A percentile compares a stretch with the other conserved stretches of the same genome.
phyloP scores from a whole-genome alignment of 2,797 vertebrate genomes.

The Neostethus bicornis region DNA sequence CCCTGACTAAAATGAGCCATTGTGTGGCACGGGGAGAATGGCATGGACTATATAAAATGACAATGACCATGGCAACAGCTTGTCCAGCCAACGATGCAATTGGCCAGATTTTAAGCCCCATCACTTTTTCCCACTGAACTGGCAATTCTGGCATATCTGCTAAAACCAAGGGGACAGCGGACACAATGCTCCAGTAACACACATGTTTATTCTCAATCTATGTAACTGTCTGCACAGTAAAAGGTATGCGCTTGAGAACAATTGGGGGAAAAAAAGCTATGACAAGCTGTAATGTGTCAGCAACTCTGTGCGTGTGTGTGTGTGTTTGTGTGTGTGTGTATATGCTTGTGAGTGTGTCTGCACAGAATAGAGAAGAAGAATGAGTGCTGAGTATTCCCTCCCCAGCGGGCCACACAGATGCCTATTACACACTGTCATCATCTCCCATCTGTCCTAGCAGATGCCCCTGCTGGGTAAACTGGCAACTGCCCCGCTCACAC shows the following conservation, averaged over 20 bases:
- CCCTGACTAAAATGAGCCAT: conserved; percentile 17
- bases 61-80: conserved; percentile 43
- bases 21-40: conserved; percentile 34
- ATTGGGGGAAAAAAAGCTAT: conserved; percentile 66
- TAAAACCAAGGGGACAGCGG: conserved; percentile 45
- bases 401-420: conserved; percentile 69
- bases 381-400: conserved; percentile 66
- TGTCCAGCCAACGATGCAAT: conserved; percentile 37
- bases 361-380: conserved; percentile 50
- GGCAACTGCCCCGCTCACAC: conserved; percentile 57
- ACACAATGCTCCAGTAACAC: conserved; percentile 61
- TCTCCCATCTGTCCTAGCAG: conserved; percentile 78
- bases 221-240: conserved; percentile 68
- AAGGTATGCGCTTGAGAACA: conserved; percentile 72
- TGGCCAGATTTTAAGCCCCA: conserved; percentile 32
- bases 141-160: conserved; percentile 38
- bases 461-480: conserved; percentile 76
- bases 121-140: conserved; percentile 34
- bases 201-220: conserved; percentile 73
- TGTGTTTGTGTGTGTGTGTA: conserved; percentile 35
- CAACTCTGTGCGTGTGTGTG: conserved; percentile 37
- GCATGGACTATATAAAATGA: conserved; percentile 36
- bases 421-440: conserved; percentile 76
- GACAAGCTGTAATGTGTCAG: conserved; percentile 68
- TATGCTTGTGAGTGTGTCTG: conserved; percentile 38